Evolutionary conservation across 2,888 invertebrate genomes (phyloP), one percentile per base, ranked within the genome.

Genomic region (Drosophila yooni): DNA sequence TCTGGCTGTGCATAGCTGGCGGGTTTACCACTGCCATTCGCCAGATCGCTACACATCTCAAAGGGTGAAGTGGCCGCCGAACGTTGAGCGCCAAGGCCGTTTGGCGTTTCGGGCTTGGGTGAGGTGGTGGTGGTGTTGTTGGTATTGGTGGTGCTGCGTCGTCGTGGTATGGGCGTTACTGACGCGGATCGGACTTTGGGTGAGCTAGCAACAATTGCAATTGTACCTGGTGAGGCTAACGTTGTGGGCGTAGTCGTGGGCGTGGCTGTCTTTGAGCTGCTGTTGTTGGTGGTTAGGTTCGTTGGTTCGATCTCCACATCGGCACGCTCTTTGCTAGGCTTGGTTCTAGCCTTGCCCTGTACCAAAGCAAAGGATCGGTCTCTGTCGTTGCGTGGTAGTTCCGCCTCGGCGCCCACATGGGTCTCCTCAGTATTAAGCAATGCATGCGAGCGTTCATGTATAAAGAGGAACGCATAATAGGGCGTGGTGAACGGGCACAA

Each of bases 401-500:
- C 78, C 34, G 74, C 79, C 52, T 83, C 75, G 54, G 71, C 67
- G 10, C 58, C 70, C 29, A 70, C 52, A 8, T 63, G 66, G 2
- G 63, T 40, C 25, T 71, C 78, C 65, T 51, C 64, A 71, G 21
- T 86, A 68, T 86, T 93, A 21, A 93, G 81, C 71, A 93, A 89
- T 38, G 94, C 93, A 93, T 98, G 98, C 50, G 97, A 97, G 84
- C 97, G 95, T 93, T 98, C 98, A 94, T 98, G 98, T 59, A 98
- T 97, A 93, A 97, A 98, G 82, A 98, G 94, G 90, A 98, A 97
- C 63, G 98, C 98, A 88, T 98, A 95, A 91, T 98, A 96, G 78
- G 97, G 96, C 43, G 98, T 98, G 51, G 97, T 96, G 92, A 98
- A 98, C 64, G 97, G 96, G 92, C 98, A 98, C 92, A 96, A 96